phyloP scores from a whole-genome alignment of 2,113 vertebrate species.

The Nesoenas mayeri region DNA sequence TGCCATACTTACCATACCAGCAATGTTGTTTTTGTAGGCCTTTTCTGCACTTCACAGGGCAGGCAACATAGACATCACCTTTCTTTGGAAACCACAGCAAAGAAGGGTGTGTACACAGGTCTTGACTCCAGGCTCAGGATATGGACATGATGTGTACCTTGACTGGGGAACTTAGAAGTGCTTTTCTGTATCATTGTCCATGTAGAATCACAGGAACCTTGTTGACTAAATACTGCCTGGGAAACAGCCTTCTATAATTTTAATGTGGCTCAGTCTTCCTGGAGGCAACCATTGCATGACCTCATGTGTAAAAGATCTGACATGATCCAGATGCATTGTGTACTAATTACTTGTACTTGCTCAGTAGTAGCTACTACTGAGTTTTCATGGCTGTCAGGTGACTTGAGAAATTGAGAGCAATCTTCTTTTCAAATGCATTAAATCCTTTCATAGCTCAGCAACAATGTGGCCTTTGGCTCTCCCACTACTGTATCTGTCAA shows the following conservation, averaged over 20 bases:
- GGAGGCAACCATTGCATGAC: background rate
- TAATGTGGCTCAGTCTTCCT: background rate
- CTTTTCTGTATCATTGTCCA: background rate
- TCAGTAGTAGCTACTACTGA: background rate
- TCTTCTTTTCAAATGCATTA: background rate
- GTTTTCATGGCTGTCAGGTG: background rate
- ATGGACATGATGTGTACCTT: background rate
- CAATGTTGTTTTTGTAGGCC: background rate
- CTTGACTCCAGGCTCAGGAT: background rate
- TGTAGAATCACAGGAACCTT: background rate
- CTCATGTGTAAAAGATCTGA: background rate
- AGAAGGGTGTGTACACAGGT: rapidly evolving
- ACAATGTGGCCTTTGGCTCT: background rate
- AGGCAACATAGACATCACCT: background rate
- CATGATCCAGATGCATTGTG: background rate
- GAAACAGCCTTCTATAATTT: background rate
- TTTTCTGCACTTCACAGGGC: background rate
- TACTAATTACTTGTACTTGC: background rate
- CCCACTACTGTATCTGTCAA: background rate
- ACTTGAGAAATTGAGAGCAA: background rate
- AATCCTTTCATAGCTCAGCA: background rate
- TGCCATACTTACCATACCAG: background rate
- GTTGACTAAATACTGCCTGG: background rate
- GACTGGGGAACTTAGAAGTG: background rate
- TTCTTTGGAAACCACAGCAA: background rate